Conservation (phyloP, 2,113 vertebrate species). For the Etheostoma cragini region DNA sequence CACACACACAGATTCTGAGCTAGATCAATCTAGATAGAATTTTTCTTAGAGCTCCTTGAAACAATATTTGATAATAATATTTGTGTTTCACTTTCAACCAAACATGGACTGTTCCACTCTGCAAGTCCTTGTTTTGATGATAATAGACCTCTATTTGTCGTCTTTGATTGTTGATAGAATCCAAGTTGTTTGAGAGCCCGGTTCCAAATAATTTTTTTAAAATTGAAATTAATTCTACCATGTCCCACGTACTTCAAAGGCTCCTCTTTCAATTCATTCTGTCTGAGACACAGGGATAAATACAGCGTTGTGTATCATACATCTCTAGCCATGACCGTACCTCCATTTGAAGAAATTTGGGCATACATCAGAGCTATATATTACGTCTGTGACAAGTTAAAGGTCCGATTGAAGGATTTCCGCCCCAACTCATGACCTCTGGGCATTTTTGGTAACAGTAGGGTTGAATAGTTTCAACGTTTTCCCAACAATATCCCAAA, state of each 20-base stretch:
- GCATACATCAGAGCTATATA: slow-evolving; percentile 23
- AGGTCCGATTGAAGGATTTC: slow-evolving; percentile 47
- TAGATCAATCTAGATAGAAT: neutral
- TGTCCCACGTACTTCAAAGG: slow-evolving; percentile 38
- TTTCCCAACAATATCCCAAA: neutral
- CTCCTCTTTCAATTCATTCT: slow-evolving; percentile 15
- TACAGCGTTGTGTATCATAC: slow-evolving; percentile 23
- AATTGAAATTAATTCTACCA: slow-evolving; percentile 40
- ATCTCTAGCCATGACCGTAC: neutral
- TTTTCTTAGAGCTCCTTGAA: neutral
- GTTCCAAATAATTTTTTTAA: slow-evolving; percentile 40
- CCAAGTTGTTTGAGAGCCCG: neutral
- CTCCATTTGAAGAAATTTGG: slow-evolving; percentile 25
- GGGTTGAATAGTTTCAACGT: neutral
- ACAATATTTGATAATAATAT: neutral
- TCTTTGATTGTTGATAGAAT: slow-evolving; percentile 31
- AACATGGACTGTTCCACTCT: neutral
- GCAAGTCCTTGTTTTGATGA: neutral
- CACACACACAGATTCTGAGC: too few relatives aligned
- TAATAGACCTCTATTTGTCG: slow-evolving; percentile 17
- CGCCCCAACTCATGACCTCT: neutral
- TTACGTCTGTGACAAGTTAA: slow-evolving; percentile 29
- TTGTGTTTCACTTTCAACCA: neutral
- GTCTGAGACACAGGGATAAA: slow-evolving; percentile 8
- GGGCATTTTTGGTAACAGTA: slow-evolving; percentile 29